phyloP scores from a whole-genome alignment of 2,888 invertebrate genomes.

The Cactoblastis cactorum region DNA sequence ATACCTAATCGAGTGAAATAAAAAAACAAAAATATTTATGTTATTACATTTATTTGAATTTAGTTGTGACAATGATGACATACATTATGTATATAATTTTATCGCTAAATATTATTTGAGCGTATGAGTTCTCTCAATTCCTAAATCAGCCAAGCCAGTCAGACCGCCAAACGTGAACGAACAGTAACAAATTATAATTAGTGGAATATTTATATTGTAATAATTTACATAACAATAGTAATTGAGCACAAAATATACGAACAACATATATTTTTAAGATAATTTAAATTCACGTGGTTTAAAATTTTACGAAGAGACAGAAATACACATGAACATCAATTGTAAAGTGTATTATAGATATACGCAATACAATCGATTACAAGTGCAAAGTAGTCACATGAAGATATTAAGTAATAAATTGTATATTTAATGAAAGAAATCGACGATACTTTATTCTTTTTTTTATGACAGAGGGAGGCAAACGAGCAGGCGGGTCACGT shows the following conservation, averaged over 20 bases:
- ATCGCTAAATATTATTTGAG: slow-evolving; percentile 66
- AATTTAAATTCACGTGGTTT: neutral
- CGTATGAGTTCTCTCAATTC: slow-evolving; percentile 74
- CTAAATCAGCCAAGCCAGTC: slow-evolving; percentile 68
- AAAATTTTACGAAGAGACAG: neutral
- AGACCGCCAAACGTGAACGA: slow-evolving; percentile 40
- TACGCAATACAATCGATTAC: neutral
- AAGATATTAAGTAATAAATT: too few relatives aligned
- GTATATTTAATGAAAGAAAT: neutral
- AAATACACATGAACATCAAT: slow-evolving; percentile 7
- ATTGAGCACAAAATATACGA: slow-evolving; percentile 4
- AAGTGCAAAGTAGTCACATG: neutral
- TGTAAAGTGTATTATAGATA: too few relatives aligned
- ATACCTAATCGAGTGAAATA: too few relatives aligned
- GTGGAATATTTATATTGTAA: slow-evolving; percentile 44
- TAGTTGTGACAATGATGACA: slow-evolving; percentile 71
- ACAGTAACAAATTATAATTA: slow-evolving; percentile 36
- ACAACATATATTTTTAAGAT: neutral
- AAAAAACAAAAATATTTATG: slow-evolving; percentile 21
- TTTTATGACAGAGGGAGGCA: too few relatives aligned
- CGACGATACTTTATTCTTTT: neutral
- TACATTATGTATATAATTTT: slow-evolving; percentile 54
- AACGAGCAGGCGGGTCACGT: too few relatives aligned
- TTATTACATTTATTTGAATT: slow-evolving; percentile 67
- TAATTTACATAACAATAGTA: slow-evolving; percentile 24